These are phyloP conservation scores for Myotis lucifugus DNA, from an alignment of 2,113 vertebrate genomes.

Conservation along the genomic window DNA sequence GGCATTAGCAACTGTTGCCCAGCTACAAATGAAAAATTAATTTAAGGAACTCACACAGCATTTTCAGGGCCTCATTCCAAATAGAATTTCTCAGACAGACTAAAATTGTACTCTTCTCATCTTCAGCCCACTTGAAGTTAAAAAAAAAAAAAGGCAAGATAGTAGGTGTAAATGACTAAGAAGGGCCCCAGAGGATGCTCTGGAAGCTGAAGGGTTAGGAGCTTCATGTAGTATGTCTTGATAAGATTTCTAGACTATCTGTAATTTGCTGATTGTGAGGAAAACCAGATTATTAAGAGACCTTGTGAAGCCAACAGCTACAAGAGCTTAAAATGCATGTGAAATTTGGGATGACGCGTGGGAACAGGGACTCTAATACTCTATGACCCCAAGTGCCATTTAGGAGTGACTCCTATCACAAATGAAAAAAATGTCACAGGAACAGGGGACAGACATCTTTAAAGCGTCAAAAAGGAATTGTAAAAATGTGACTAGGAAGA, in stretches of 20 bases:
- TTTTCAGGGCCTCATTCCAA: neutral
- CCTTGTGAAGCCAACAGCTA: neutral
- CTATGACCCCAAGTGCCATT: slow-evolving; percentile 51
- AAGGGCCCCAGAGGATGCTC: neutral
- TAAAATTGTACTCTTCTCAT: slow-evolving; percentile 2
- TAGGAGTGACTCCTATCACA: slow-evolving; percentile 35
- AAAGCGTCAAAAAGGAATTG: neutral
- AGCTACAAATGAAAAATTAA: neutral
- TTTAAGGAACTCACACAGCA: neutral
- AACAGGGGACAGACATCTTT: neutral
- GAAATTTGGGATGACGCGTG: fast-evolving
- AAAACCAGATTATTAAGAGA: slow-evolving; percentile 67
- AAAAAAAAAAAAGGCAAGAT: slow-evolving; percentile 15
- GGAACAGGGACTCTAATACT: neutral
- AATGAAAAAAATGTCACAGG: neutral
- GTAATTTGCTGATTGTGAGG: slow-evolving; percentile 54
- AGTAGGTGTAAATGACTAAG: slow-evolving; percentile 55
- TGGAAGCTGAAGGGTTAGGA: neutral
- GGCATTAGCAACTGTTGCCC: neutral
- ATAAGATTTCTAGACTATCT: slow-evolving; percentile 69
- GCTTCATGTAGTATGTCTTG: neutral
- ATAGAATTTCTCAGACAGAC: slow-evolving; percentile 24
- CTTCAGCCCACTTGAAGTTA: slow-evolving; percentile 19
- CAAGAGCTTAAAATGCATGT: neutral
- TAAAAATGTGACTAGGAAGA: neutral